Percentiles rank a stretch among this genome's conserved stretches.
phyloP scores from a whole-genome alignment of 1,140 invertebrate species.

The Frieseomelitta varia region DNA sequence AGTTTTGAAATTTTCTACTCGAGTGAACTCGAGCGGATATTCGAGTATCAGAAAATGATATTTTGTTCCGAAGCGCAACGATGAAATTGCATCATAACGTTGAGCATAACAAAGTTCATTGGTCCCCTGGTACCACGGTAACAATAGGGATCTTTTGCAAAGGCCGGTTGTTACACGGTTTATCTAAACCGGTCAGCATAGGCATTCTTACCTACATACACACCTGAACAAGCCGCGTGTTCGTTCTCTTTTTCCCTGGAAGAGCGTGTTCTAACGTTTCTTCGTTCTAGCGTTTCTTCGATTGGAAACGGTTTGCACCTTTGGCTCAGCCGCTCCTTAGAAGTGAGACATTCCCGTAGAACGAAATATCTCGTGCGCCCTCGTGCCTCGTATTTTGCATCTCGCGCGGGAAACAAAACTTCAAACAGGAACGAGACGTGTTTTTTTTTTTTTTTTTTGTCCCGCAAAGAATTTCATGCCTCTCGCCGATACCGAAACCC shows the following conservation, averaged over 20 bases:
- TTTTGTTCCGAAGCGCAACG: no score
- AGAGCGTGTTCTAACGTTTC: slow-evolving; percentile 36
- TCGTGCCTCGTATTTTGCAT: slow-evolving; percentile 25
- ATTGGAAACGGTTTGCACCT: slow-evolving; percentile 57
- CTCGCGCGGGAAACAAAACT: slow-evolving; percentile 28
- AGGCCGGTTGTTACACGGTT: not conserved
- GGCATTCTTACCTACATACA: not conserved
- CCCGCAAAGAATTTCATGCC: slow-evolving; percentile 18
- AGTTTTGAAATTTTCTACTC: no score
- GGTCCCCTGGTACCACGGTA: not conserved
- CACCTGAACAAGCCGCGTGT: not conserved
- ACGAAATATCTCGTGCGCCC: slow-evolving; percentile 17
- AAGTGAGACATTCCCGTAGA: slow-evolving; percentile 30
- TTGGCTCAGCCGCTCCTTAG: slow-evolving; percentile 29
- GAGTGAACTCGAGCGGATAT: no score
- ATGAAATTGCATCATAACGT: no score
- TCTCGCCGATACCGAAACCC: slow-evolving; percentile 11
- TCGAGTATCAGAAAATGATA: no score
- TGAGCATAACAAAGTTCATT: not conserved
- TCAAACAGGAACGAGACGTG: slow-evolving; percentile 33
- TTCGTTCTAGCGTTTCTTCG: no score
- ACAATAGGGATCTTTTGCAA: not conserved
- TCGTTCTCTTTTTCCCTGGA: slow-evolving; percentile 31
- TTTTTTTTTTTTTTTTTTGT: not conserved
- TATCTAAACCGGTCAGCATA: not conserved